phyloP scores from a whole-genome alignment of 2,888 invertebrate species.

The Pomacea canaliculata region DNA sequence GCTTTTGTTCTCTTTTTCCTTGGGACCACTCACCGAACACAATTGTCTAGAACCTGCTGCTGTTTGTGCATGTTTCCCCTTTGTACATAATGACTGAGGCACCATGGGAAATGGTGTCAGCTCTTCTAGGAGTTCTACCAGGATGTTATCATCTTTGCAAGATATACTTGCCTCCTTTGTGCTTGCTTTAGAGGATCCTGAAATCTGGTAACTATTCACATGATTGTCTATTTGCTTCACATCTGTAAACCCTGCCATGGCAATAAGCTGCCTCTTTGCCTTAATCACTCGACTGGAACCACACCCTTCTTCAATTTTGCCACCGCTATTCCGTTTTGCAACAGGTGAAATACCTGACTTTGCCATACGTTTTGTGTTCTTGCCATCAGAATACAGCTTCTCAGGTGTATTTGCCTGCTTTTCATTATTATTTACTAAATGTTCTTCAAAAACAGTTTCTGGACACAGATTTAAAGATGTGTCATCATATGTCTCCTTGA shows the following conservation, averaged over 20 bases:
- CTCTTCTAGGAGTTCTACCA: constrained; percentile 50
- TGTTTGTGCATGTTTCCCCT: too few relatives aligned
- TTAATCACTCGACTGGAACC: not conserved
- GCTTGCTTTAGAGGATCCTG: constrained; percentile 16
- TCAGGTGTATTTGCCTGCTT: constrained; percentile 29
- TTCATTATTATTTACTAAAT: not conserved
- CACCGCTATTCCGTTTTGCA: constrained; percentile 36
- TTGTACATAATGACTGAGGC: too few relatives aligned
- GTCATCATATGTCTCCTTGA: constrained; percentile 14
- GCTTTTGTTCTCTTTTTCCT: too few relatives aligned
- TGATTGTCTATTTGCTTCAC: constrained; percentile 23
- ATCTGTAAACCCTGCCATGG: constrained; percentile 6
- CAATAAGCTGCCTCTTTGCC: constrained; percentile 10
- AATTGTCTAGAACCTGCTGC: too few relatives aligned
- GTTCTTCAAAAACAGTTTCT: not conserved
- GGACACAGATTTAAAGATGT: not conserved
- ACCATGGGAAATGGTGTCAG: not conserved
- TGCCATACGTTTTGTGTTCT: constrained; percentile 44
- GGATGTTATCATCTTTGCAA: constrained; percentile 42
- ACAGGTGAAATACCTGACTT: constrained; percentile 46
- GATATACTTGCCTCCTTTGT: constrained; percentile 13
- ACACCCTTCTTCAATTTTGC: not conserved
- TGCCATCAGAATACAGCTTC: constrained; percentile 29
- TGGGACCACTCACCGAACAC: too few relatives aligned
- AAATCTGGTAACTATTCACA: constrained; percentile 27